A percentile compares a stretch with the other conserved stretches of the same genome.
Evolutionary conservation across 2,797 vertebrate species (phyloP).

Genomic region (Macroramphosus scolopax): DNA sequence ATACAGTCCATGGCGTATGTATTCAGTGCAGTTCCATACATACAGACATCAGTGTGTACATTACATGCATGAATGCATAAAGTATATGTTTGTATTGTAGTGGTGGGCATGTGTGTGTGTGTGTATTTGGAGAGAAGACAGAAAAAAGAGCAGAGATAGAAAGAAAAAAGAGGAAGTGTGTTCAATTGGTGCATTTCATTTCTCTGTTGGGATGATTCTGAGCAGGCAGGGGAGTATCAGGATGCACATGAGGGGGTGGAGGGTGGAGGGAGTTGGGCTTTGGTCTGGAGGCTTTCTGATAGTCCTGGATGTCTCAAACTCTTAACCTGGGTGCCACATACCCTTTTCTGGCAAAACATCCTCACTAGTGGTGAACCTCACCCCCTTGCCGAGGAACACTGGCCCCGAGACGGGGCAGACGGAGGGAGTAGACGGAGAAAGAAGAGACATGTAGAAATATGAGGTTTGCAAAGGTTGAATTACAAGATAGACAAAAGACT

Average conservation of each 20-base stretch:
- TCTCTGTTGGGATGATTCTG: constrained; percentile 60
- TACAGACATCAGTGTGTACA: constrained; percentile 68
- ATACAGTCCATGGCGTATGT: constrained; percentile 68
- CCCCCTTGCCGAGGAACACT: constrained; percentile 98
- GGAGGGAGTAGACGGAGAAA: constrained; percentile 59
- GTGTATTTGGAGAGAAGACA: constrained; percentile 4
- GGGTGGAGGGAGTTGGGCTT: constrained; percentile 57
- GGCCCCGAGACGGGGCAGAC: constrained; percentile 74
- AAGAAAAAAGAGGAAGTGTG: constrained; percentile 15
- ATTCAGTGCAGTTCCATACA: constrained; percentile 59
- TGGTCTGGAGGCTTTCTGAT: constrained; percentile 55
- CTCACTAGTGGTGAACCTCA: constrained; percentile 99
- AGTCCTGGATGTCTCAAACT: constrained; percentile 60
- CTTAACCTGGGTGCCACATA: constrained; percentile 81
- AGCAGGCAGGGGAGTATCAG: constrained; percentile 64
- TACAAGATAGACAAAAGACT: constrained; percentile 50
- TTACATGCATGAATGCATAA: constrained; percentile 73
- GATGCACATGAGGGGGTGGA: constrained; percentile 61
- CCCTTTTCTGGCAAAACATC: constrained; percentile 99
- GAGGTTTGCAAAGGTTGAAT: constrained; percentile 47
- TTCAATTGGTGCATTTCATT: constrained; percentile 52
- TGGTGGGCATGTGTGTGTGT: constrained; percentile 26
- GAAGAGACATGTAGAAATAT: constrained; percentile 64
- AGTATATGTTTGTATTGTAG: constrained; percentile 31
- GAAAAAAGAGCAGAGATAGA: constrained; percentile 28